Evolutionary conservation across 2,888 invertebrate genomes (phyloP).

Genomic region (Phortica magna): DNA sequence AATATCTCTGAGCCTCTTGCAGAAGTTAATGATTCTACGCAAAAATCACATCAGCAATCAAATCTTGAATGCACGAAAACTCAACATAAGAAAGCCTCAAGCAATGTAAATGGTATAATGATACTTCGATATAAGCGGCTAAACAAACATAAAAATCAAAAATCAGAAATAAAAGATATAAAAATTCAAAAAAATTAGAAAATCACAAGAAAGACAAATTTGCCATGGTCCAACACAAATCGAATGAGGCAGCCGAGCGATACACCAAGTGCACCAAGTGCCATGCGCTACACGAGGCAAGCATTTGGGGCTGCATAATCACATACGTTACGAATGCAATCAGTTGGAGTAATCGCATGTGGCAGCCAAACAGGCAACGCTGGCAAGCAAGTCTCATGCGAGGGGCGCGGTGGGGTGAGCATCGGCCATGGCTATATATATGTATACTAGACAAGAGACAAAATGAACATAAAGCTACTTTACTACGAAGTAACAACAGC

Average conservation of each 20-base stretch:
- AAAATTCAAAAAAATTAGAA: too few relatives aligned
- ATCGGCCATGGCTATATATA: neutral
- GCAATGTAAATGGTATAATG: too few relatives aligned
- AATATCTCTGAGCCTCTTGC: too few relatives aligned
- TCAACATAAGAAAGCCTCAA: too few relatives aligned
- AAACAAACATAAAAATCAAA: too few relatives aligned
- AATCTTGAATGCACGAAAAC: too few relatives aligned
- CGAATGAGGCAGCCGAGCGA: neutral
- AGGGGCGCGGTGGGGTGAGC: neutral
- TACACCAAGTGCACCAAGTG: neutral
- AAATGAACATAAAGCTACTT: conserved; percentile 33
- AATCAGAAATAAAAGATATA: too few relatives aligned
- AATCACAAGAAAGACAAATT: too few relatives aligned
- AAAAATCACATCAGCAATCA: too few relatives aligned
- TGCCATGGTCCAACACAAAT: too few relatives aligned
- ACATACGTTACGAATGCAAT: conserved; percentile 33
- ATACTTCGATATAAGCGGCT: too few relatives aligned
- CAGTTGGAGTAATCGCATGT: conserved; percentile 23
- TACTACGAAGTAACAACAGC: conserved; percentile 19
- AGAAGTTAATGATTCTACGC: too few relatives aligned
- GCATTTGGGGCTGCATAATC: conserved; percentile 20
- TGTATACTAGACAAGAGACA: conserved; percentile 25
- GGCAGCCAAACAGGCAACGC: conserved; percentile 28
- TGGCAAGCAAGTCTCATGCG: neutral
- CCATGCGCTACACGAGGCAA: neutral